phyloP scores from a whole-genome alignment of 2,797 vertebrate genomes.

The Serranus cabrilla region DNA sequence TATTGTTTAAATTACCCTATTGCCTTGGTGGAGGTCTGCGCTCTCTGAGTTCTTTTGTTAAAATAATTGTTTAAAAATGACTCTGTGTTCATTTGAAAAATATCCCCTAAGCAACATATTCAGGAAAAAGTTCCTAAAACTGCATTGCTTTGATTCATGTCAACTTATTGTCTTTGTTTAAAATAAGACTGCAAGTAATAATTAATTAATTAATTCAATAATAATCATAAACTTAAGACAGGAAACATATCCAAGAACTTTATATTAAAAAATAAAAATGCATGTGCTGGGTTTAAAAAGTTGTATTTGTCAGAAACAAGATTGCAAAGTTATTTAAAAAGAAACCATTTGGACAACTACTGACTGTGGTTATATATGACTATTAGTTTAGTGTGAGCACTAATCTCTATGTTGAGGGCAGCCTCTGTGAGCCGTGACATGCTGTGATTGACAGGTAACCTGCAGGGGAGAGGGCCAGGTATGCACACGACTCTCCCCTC shows the following conservation, averaged over 20 bases:
- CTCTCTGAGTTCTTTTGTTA: too few relatives aligned
- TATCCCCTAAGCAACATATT: too few relatives aligned
- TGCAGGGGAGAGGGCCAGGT: slow-evolving; percentile 70
- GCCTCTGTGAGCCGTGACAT: slow-evolving; percentile 66
- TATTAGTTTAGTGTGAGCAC: slow-evolving; percentile 38
- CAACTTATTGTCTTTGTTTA: too few relatives aligned
- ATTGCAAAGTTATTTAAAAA: not conserved
- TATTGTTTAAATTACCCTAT: too few relatives aligned
- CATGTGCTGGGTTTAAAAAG: not conserved
- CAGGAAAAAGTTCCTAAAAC: too few relatives aligned
- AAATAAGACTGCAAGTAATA: too few relatives aligned
- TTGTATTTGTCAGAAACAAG: not conserved
- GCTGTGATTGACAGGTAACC: slow-evolving; percentile 79
- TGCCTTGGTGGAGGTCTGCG: too few relatives aligned
- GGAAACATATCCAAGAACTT: not conserved
- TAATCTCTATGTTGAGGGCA: slow-evolving; percentile 41
- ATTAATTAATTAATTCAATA: too few relatives aligned
- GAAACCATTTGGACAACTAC: not conserved
- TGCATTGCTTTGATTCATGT: too few relatives aligned
- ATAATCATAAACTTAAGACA: not conserved
- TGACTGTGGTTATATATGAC: slow-evolving; percentile 20
- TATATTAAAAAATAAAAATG: not conserved
- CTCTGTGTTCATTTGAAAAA: too few relatives aligned
- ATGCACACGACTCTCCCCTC: slow-evolving; percentile 61
- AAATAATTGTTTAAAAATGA: too few relatives aligned